Evolutionary conservation across 2,113 vertebrate species (phyloP).

Genomic region (Galeopterus variegatus): DNA sequence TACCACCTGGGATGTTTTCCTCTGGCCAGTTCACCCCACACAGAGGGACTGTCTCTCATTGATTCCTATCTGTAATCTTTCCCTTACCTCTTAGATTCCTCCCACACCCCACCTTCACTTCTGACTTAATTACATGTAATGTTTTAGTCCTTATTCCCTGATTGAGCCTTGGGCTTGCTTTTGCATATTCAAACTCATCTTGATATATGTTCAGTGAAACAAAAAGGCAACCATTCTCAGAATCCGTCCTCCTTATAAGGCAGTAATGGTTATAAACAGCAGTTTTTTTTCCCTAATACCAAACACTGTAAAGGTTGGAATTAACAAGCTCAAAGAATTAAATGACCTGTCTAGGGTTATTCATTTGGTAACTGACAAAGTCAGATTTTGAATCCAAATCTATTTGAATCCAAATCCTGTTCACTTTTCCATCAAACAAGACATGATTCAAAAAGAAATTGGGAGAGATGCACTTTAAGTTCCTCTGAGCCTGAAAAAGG

Average conservation of each 20-base stretch:
- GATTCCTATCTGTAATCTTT: conserved; percentile 24
- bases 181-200: conserved; percentile 29
- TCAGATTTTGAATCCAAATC: conserved; percentile 47
- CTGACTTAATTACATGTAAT: conserved; percentile 18
- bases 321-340: conserved; percentile 42
- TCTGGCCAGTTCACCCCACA: background rate
- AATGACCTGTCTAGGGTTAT: conserved; percentile 24
- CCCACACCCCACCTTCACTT: background rate
- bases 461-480: background rate
- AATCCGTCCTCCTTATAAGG: background rate
- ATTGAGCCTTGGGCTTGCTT: conserved; percentile 40
- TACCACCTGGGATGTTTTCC: background rate
- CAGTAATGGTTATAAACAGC: conserved; percentile 12
- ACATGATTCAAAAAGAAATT: conserved; percentile 44
- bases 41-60: background rate
- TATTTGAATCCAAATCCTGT: conserved; percentile 54
- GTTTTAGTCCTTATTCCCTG: conserved; percentile 31
- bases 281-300: background rate
- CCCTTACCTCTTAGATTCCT: background rate
- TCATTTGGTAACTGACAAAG: conserved; percentile 38
- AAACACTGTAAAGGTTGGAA: conserved; percentile 14
- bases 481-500: conserved; percentile 58
- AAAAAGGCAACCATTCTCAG: background rate
- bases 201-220: background rate
- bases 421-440: conserved; percentile 9